Percentiles rank a stretch among this genome's conserved stretches.
Evolutionary conservation across 2,888 invertebrate species (phyloP).

Genomic region (Trissolcus japonicus): DNA sequence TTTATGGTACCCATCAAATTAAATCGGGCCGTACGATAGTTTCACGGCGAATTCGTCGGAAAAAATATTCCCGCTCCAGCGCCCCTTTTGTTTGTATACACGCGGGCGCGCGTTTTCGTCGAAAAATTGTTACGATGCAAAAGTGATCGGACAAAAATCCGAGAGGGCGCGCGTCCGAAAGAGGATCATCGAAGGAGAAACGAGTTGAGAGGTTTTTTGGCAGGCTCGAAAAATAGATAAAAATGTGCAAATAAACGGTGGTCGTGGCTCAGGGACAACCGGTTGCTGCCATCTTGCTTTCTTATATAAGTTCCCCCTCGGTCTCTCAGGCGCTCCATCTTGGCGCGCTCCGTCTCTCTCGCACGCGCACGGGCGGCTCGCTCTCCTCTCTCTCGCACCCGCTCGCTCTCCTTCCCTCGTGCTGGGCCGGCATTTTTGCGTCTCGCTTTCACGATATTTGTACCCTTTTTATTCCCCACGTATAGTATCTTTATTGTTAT

Average conservation of each 20-base stretch:
- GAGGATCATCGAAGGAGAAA: conserved; percentile 54
- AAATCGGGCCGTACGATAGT: no score
- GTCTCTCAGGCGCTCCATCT: conserved; percentile 46
- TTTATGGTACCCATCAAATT: no score
- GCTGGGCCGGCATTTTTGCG: conserved; percentile 9
- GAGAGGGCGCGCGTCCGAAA: conserved; percentile 42
- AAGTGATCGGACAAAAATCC: conserved; percentile 4
- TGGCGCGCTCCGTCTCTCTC: conserved; percentile 15
- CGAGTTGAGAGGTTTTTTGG: conserved; percentile 58
- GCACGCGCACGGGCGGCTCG: not conserved
- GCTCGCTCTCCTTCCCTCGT: conserved; percentile 7
- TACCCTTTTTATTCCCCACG: conserved; percentile 49
- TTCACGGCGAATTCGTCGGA: not conserved
- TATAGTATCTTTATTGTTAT: conserved; percentile 57
- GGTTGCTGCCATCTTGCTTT: conserved; percentile 75
- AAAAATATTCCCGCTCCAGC: not conserved
- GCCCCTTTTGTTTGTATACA: no score
- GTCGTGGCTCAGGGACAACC: conserved; percentile 75
- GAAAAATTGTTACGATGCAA: conserved; percentile 7
- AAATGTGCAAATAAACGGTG: conserved; percentile 75
- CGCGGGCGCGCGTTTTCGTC: no score
- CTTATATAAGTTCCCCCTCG: conserved; percentile 74
- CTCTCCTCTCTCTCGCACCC: conserved; percentile 15
- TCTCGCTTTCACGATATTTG: conserved; percentile 41
- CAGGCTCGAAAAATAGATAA: conserved; percentile 73